Percentiles rank a stretch among this genome's conserved stretches.
These are phyloP conservation scores for Paracentrotus lividus DNA, from an alignment of 53 echinoderm and acorn worm species.

Conservation along the genomic window DNA sequence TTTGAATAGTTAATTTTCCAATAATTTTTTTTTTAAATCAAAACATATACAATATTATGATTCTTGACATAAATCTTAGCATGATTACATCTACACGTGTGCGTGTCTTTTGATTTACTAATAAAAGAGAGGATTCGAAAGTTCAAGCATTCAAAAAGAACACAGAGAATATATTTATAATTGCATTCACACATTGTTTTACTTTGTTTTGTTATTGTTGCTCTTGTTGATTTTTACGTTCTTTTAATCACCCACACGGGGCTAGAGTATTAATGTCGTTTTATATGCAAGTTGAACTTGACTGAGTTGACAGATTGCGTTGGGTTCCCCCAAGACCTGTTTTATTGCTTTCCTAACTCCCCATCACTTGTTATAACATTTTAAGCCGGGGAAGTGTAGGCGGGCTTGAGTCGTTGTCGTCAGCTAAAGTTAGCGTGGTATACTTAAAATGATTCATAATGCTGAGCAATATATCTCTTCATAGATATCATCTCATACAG, in stretches of 20 bases:
- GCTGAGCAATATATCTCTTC: not conserved
- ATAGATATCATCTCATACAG: slow-evolving; percentile 51
- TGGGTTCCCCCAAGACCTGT: not conserved
- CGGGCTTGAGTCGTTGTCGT: not conserved
- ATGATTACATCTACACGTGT: no score
- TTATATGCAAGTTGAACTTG: slow-evolving; percentile 16
- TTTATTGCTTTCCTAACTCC: not conserved
- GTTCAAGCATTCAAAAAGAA: slow-evolving; percentile 27
- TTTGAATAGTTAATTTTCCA: no score
- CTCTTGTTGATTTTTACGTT: no score
- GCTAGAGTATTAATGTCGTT: no score
- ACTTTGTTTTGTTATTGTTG: no score
- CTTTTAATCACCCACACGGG: no score
- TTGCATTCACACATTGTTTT: slow-evolving; percentile 26
- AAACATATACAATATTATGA: no score
- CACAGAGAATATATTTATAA: not conserved
- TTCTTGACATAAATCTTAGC: no score
- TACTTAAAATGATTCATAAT: not conserved
- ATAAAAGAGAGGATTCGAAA: not conserved
- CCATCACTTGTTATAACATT: not conserved
- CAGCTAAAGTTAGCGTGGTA: not conserved
- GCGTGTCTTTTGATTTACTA: not conserved
- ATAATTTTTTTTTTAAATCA: no score
- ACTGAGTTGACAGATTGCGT: not conserved
- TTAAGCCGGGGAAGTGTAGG: slow-evolving; percentile 4